Base-by-base conservation (phyloP, 2,113 vertebrate genomes). In the Ameiurus melas region DNA sequence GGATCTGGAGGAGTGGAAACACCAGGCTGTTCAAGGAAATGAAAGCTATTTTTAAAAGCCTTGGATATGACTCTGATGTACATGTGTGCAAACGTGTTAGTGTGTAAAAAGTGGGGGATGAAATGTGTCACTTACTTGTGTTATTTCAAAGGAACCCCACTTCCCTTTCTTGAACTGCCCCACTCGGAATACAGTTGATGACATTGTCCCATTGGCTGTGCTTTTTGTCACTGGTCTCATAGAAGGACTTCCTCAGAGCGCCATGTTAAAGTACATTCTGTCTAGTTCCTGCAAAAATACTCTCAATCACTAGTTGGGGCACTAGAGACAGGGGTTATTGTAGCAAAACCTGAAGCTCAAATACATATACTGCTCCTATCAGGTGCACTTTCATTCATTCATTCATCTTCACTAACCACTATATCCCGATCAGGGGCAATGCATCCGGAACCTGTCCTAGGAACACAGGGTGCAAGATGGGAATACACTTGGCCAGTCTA, bases 1-100 rank as follows among this genome's bases (percentile, higher is more conserved):
- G 93, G 94, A 96, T 95, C 95, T 93, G 92, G 94, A 93, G 95
- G 94, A 95, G 94, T 90, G 95, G 95, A 95, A 92, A 94, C 94
- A 93, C 58, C 91, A 92, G 92, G 92, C 94, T 95, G 96, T 95
- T 95, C 94, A 93, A 94, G 95, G 94, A 96, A 97, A 96, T 96
- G 94, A 96, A 94, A 92, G 93, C 92, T 93, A 95, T 95, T 94
- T 94, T 95, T 86, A 20, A 62, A 85, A 77, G 70, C 75, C 79
- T 71, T 70, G 62, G 75, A 7, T 47, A 57, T 58, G 36, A 57
- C n/a, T 53, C 71, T 66, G 83, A 82, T 68, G 66, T 85, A 36
- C 51, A 33, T 64, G 36, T 85, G 83, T 66, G 73, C 55, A 64
- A 30, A 55, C 27, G 33, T 68, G 85, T 87, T 75, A 68, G 25